phyloP scores from a whole-genome alignment of 2,113 vertebrate species.

The Tychaedon coryphoeus region DNA sequence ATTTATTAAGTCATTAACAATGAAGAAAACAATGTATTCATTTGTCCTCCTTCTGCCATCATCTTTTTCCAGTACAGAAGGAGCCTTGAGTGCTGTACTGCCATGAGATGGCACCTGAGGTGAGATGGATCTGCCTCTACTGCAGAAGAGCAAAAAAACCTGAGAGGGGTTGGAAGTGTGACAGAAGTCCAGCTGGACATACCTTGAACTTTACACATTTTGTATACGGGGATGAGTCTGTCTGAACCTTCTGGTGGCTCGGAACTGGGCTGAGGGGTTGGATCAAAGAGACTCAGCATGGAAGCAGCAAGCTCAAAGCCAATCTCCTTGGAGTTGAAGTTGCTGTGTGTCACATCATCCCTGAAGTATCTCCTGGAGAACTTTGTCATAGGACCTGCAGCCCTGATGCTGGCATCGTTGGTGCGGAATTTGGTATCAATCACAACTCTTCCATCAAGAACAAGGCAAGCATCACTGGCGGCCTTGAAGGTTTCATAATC shows the following conservation, averaged over 20 bases:
- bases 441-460: constrained; percentile 86
- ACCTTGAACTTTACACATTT: constrained; percentile 85
- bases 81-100: not conserved
- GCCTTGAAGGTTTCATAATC: constrained; percentile 83
- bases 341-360: constrained; percentile 79
- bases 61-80: not conserved
- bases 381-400: constrained; percentile 89
- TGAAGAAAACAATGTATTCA: not conserved
- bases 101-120: not conserved
- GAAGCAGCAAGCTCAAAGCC: constrained; percentile 83
- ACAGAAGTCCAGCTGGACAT: not conserved
- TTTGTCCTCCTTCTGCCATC: not conserved
- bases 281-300: constrained; percentile 83
- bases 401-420: constrained; percentile 79
- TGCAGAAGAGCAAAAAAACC: not conserved
- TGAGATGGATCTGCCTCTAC: not conserved
- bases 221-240: constrained; percentile 80
- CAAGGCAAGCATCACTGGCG: constrained; percentile 81
- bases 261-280: constrained; percentile 54
- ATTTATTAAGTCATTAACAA: not conserved
- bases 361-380: constrained; percentile 81
- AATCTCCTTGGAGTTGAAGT: constrained; percentile 87
- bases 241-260: constrained; percentile 54
- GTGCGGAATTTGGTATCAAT: constrained; percentile 83
- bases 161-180: not conserved